phyloP scores from a whole-genome alignment of 2,113 vertebrate genomes.

The Ondatra zibethicus region DNA sequence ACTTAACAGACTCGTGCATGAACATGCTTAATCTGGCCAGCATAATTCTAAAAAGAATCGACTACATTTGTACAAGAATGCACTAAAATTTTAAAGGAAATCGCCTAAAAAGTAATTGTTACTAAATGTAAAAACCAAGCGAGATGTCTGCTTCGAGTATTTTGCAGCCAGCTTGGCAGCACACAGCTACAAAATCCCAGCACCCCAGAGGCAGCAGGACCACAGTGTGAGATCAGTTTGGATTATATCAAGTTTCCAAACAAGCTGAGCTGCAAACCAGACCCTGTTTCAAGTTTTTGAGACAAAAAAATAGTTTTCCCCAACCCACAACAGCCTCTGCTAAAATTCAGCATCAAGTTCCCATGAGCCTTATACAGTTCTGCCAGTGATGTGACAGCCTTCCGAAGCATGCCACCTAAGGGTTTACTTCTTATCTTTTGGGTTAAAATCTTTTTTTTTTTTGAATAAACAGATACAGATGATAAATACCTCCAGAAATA shows the following conservation, averaged over 20 bases:
- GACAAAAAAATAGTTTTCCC: not conserved
- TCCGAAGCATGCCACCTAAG: not conserved
- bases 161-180: not conserved
- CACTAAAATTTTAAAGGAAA: conserved; percentile 27
- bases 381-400: not conserved
- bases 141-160: not conserved
- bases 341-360: not conserved
- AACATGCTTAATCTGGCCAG: not conserved
- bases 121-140: conserved; percentile 15
- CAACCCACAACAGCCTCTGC: not conserved
- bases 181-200: not conserved
- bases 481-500: too few relatives aligned
- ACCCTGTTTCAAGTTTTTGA: not conserved
- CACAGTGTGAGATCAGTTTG: too few relatives aligned
- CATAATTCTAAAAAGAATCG: not conserved
- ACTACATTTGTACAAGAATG: not conserved
- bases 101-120: not conserved
- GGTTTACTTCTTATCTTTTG: not conserved
- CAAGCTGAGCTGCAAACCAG: not conserved
- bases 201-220: not conserved
- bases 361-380: not conserved
- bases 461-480: too few relatives aligned
- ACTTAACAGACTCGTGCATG: not conserved
- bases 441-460: conserved; percentile 14
- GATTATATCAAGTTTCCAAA: not conserved